Evolutionary conservation across 2,888 invertebrate genomes (phyloP).

Genomic region (Rhodophaea formosa): DNA sequence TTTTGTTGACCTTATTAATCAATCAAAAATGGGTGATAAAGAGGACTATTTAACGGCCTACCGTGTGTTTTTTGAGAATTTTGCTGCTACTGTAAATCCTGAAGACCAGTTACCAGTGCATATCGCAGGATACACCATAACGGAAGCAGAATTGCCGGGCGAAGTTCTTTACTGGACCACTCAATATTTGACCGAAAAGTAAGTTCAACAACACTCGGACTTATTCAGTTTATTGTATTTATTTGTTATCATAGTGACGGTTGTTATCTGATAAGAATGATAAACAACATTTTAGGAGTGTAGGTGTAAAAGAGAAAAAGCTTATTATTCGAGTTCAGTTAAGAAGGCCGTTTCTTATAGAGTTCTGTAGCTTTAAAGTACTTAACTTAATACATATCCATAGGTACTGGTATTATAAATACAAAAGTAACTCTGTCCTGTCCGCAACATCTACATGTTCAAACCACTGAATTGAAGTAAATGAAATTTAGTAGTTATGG

Average conservation of each 20-base stretch:
- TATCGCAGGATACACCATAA: slow-evolving; percentile 85
- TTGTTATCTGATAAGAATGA: not conserved
- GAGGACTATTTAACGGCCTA: slow-evolving; percentile 86
- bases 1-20: slow-evolving; percentile 30
- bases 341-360: no score
- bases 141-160: slow-evolving; percentile 85
- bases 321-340: no score
- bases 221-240: not conserved
- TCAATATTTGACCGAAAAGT: slow-evolving; percentile 89
- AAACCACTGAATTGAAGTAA: no score
- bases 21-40: slow-evolving; percentile 75
- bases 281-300: no score
- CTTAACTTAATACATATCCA: no score
- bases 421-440: no score
- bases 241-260: not conserved
- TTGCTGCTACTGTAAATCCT: slow-evolving; percentile 85
- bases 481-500: no score
- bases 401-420: no score
- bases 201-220: slow-evolving; percentile 57
- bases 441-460: no score
- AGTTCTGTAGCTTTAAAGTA: no score
- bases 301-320: no score
- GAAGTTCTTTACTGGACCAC: slow-evolving; percentile 89
- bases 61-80: slow-evolving; percentile 86
- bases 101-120: slow-evolving; percentile 88